Percentiles rank a stretch among this genome's conserved stretches.
These are phyloP conservation scores for Plotosus lineatus DNA, from an alignment of 2,113 vertebrate species.

Conservation along the genomic window DNA sequence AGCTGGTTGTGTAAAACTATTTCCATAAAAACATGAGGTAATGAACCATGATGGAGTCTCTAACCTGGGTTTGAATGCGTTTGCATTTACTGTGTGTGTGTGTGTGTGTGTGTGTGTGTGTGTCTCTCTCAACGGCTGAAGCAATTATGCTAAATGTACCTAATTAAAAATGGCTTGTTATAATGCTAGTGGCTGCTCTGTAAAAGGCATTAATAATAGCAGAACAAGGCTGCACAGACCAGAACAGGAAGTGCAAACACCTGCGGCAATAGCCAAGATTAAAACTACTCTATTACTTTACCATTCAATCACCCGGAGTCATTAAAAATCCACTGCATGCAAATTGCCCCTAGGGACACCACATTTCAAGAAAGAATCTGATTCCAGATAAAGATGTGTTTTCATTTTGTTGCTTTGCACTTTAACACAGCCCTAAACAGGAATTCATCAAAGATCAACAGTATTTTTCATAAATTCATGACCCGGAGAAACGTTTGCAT, in stretches of 20 bases:
- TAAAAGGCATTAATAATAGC: constrained; percentile 53
- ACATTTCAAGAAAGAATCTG: background rate
- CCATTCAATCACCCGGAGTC: background rate
- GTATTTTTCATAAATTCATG: background rate
- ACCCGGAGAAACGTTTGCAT: background rate
- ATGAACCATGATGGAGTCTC: background rate
- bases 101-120: constrained; percentile 21
- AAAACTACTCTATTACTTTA: constrained; percentile 17
- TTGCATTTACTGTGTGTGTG: background rate
- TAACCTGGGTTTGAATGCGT: background rate
- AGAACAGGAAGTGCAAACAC: constrained; percentile 36
- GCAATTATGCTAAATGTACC: constrained; percentile 48
- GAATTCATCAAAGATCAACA: background rate
- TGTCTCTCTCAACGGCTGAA: constrained; percentile 22
- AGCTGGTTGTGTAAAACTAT: background rate
- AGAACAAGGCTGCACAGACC: constrained; percentile 33
- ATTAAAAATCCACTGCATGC: constrained; percentile 25
- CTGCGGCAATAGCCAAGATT: constrained; percentile 41
- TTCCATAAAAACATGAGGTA: constrained; percentile 6
- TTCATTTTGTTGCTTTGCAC: background rate
- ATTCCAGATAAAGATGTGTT: background rate
- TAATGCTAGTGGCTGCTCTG: constrained; percentile 35
- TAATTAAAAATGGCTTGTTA: constrained; percentile 54
- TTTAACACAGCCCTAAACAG: background rate
- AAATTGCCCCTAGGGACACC: constrained; percentile 16